These are phyloP conservation scores for Eubucco bourcierii DNA, from an alignment of 2,113 vertebrate genomes.

Conservation along the genomic window DNA sequence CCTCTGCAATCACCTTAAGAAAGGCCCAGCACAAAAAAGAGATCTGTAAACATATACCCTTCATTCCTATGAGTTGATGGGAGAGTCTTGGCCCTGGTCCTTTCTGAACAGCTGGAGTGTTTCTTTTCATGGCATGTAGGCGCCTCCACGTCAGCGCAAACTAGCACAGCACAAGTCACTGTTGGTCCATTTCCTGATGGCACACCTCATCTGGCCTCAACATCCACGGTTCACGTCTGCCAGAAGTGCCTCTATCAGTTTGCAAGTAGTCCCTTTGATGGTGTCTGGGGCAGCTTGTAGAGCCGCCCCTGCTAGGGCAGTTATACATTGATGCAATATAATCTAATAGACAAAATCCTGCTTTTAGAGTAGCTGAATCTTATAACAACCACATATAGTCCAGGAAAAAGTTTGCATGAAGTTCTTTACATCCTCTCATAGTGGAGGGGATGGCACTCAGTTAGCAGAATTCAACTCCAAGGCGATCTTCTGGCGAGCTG, in stretches of 20 bases:
- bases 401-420: not conserved
- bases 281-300: not conserved
- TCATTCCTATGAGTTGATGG: not conserved
- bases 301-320: not conserved
- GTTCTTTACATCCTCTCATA: not conserved
- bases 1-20: not conserved
- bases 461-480: not conserved
- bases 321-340: not conserved
- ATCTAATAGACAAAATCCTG: not conserved
- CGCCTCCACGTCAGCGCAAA: not conserved
- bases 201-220: not conserved
- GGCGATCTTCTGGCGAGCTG: not conserved
- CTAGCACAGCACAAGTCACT: not conserved
- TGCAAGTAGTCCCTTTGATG: not conserved
- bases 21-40: not conserved
- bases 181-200: not conserved
- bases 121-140: not conserved
- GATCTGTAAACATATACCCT: not conserved
- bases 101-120: not conserved
- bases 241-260: not conserved
- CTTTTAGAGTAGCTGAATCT: not conserved
- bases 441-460: not conserved
- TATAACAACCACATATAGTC: not conserved
- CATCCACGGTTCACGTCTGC: accelerated
- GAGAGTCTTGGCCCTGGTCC: not conserved